A percentile compares a stretch with the other conserved stretches of the same genome.
Evolutionary conservation across 2,113 vertebrate species (phyloP).

Genomic region (Peucedramus taeniatus): DNA sequence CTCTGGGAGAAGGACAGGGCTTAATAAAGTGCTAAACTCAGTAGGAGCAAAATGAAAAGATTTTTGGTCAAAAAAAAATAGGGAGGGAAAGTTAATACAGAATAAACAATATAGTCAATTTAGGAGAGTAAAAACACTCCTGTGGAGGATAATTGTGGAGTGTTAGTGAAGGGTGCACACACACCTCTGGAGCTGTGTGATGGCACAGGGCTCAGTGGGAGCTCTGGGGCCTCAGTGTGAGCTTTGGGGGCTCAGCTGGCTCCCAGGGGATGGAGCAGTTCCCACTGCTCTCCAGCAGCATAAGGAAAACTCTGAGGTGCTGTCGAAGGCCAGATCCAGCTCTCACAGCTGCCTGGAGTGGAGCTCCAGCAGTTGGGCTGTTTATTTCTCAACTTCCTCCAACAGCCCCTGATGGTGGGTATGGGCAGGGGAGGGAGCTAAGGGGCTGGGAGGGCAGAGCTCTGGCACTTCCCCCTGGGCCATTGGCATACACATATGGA

Average conservation of each 20-base stretch:
- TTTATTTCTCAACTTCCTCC: neutral
- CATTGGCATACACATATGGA: fast-evolving
- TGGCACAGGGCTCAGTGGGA: neutral
- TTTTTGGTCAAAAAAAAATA: neutral
- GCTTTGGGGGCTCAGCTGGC: neutral
- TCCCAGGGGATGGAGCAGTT: neutral
- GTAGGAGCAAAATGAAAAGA: neutral
- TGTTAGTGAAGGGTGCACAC: neutral
- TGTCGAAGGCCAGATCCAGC: neutral
- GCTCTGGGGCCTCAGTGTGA: neutral
- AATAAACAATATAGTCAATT: neutral
- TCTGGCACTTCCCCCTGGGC: neutral
- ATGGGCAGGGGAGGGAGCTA: neutral
- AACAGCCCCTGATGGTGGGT: fast-evolving
- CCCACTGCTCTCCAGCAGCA: neutral
- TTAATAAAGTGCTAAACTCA: neutral
- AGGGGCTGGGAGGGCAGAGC: neutral
- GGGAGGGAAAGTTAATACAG: neutral
- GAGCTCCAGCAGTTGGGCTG: neutral
- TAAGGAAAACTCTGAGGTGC: neutral
- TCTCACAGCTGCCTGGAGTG: neutral
- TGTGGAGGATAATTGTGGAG: neutral
- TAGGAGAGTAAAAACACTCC: neutral
- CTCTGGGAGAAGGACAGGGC: neutral
- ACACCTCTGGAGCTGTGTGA: neutral